These are phyloP conservation scores for Grapholita molesta DNA, from an alignment of 1,140 invertebrate genomes.

Conservation along the genomic window DNA sequence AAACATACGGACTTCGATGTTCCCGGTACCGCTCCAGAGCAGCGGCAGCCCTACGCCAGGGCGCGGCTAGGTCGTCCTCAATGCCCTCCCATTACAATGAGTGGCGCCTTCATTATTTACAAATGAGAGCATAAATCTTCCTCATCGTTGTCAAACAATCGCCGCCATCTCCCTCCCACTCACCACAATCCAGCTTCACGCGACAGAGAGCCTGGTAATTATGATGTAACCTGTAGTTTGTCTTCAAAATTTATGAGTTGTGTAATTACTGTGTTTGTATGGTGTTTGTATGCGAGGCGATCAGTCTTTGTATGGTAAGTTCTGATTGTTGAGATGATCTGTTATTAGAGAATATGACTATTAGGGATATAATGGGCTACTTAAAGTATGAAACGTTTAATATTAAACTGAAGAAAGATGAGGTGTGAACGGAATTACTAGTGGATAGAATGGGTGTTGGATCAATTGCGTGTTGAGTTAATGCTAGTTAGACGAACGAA, in stretches of 20 bases:
- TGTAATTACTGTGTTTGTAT: constrained; percentile 35
- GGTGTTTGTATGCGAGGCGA: neutral
- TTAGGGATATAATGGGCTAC: neutral
- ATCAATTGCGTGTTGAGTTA: too few relatives aligned
- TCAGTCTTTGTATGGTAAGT: constrained; percentile 15
- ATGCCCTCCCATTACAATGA: constrained; percentile 62
- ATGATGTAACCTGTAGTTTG: constrained; percentile 23
- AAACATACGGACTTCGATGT: too few relatives aligned
- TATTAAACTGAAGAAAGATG: too few relatives aligned
- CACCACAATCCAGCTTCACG: too few relatives aligned
- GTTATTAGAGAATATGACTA: neutral
- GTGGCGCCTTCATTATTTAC: constrained; percentile 69
- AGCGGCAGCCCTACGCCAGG: constrained; percentile 29
- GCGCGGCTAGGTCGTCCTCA: constrained; percentile 55
- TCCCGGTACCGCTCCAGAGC: too few relatives aligned
- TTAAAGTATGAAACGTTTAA: neutral
- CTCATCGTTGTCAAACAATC: constrained; percentile 40
- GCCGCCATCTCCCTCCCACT: constrained; percentile 28
- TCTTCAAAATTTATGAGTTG: constrained; percentile 32
- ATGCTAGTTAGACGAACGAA: too few relatives aligned
- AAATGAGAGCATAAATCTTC: constrained; percentile 67
- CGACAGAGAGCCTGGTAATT: constrained; percentile 5
- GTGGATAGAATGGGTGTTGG: too few relatives aligned
- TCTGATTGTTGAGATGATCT: neutral
- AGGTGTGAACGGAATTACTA: too few relatives aligned